Evolutionary conservation across 2,888 invertebrate species (phyloP), one percentile per base, ranked within the genome.

Genomic region (Lagria hirta): DNA sequence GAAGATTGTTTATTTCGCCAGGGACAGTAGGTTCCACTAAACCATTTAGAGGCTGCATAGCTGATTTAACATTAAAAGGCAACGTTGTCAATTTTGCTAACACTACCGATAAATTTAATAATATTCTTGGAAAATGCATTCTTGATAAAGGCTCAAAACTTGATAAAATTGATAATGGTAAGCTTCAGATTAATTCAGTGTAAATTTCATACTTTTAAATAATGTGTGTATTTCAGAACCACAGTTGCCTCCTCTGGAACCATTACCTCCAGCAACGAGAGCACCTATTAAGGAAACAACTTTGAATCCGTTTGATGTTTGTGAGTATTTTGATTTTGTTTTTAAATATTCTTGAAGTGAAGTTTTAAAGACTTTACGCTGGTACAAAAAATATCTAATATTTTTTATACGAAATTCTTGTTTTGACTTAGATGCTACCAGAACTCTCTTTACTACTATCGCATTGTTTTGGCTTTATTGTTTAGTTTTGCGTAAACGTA

Each of bases 1-100:
- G 75, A 1, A 74, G 74, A 5, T 78, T 78, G 47, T 72, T 75
- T 3, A 73, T 80, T 0, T 72, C 65, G 1, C 65, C 75, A 2
- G 79, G 78, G 3, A 76, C 75, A 4, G 68, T 81, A 0, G 80
- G 80, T 3, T 77, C 81, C 1, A 73, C 76, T 30, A 73, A 74
- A 3, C 79, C 86, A 2, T 92, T 95, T 66, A 75, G 79, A 14
- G 98, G 98, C 1, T 98, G 98, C 70, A 84, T 99, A 24, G 92
- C 90, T 1, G 97, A 98, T 68, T 87, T 91, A 1, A 92, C 91
- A 0, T 73, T 96, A 34, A 94, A 96, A 65, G 88, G 88, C 1
- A 78, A 80, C 42, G 82, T 84, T 32, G 76, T 89, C 29, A 88
- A 90, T 66, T 88, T 90, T 68, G 88, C 86, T 1, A 80, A 81